Conservation (phyloP, 2,888 invertebrate genomes). For the Ecdyonurus torrentis region DNA sequence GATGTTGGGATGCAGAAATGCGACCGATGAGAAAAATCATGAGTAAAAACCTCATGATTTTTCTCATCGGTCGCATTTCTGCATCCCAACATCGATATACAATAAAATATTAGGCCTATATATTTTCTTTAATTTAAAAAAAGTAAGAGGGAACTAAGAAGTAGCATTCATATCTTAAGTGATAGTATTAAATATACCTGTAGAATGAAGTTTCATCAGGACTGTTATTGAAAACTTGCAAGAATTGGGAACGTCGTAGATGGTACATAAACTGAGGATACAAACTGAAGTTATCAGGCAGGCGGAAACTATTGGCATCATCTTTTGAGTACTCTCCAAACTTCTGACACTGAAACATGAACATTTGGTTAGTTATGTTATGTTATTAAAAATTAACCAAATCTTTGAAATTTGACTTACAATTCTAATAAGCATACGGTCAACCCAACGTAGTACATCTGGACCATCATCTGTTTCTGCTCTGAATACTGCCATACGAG, state of each 20-base stretch:
- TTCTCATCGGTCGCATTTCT: no score
- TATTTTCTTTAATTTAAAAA: neutral
- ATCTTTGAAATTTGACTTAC: slow-evolving; percentile 31
- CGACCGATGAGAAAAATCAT: no score
- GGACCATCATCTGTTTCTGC: slow-evolving; percentile 92
- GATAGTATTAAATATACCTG: no score
- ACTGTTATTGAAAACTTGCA: slow-evolving; percentile 99
- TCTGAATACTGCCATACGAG: slow-evolving; percentile 86
- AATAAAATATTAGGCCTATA: neutral
- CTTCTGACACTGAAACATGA: slow-evolving; percentile 74
- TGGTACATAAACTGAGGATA: slow-evolving; percentile 99
- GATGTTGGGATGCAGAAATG: no score
- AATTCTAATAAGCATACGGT: slow-evolving; percentile 90
- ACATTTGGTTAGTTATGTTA: neutral
- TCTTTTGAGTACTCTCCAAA: slow-evolving; percentile 98
- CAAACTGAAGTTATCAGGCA: slow-evolving; percentile 91
- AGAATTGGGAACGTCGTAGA: slow-evolving; percentile 90
- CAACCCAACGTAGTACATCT: slow-evolving; percentile 96
- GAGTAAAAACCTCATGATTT: no score
- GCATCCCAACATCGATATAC: no score
- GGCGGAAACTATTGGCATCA: slow-evolving; percentile 88
- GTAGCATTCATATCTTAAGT: no score
- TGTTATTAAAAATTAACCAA: slow-evolving; percentile 2
- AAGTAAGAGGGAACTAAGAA: no score
- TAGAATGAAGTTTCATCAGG: slow-evolving; percentile 99